phyloP scores from a whole-genome alignment of 2,797 vertebrate genomes.

The Pseudomugil tenellus region DNA sequence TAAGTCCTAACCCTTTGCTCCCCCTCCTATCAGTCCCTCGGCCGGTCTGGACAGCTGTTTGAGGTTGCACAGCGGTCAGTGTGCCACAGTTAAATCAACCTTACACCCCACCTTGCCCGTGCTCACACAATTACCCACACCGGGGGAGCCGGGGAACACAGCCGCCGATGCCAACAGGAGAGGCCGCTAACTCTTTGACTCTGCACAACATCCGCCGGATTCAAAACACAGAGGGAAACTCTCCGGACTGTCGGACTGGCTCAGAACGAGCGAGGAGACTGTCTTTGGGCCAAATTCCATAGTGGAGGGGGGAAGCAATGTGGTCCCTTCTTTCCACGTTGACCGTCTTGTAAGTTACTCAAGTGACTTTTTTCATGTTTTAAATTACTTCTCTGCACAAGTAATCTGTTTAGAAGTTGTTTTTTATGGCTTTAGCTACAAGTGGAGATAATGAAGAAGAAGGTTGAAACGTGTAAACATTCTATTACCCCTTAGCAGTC shows the following conservation, averaged over 20 bases:
- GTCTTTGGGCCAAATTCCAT: constrained; percentile 80
- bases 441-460: constrained; percentile 57
- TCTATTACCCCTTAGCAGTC: constrained; percentile 80
- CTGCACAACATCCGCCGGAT: constrained; percentile 72
- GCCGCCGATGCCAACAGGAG: constrained; percentile 81
- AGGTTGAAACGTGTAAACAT: constrained; percentile 59
- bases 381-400: neutral
- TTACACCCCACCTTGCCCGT: constrained; percentile 49
- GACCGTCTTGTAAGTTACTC: constrained; percentile 86
- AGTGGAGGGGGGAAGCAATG: constrained; percentile 86
- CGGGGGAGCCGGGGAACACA: constrained; percentile 74
- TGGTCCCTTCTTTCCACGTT: constrained; percentile 87
- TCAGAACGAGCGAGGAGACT: constrained; percentile 78
- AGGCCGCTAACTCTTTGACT: constrained; percentile 79
- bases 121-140: constrained; percentile 57
- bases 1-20: constrained; percentile 61
- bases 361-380: constrained; percentile 40
- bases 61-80: constrained; percentile 80
- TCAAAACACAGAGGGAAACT: constrained; percentile 71
- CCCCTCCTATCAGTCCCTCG: constrained; percentile 67
- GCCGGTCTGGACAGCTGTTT: constrained; percentile 75
- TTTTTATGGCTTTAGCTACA: constrained; percentile 4
- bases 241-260: constrained; percentile 80
- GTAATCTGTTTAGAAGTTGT: constrained; percentile 22
- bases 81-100: constrained; percentile 71